Conservation (phyloP, 2,797 vertebrate genomes). For the Betta splendens region DNA sequence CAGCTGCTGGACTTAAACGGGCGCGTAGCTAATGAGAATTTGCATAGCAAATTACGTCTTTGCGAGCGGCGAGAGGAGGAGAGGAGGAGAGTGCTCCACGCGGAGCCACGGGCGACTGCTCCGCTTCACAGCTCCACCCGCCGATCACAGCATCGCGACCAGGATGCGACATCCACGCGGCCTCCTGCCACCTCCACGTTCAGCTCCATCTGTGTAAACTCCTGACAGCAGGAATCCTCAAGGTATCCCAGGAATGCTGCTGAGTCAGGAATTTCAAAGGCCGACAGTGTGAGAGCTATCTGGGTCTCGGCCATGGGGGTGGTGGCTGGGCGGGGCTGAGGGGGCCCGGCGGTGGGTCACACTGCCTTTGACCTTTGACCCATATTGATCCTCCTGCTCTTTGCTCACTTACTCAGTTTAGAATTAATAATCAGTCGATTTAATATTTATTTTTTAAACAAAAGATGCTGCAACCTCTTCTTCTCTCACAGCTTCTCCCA, state of each 20-base stretch:
- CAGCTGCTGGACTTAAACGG: conserved; percentile 41
- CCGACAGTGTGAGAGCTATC: conserved; percentile 31
- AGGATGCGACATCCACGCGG: conserved; percentile 40
- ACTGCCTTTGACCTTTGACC: conserved; percentile 42
- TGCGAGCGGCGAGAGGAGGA: conserved; percentile 22
- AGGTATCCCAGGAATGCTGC: conserved; percentile 71
- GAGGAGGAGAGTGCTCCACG: conserved; percentile 39
- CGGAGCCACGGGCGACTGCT: conserved; percentile 19
- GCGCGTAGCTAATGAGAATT: conserved; percentile 60
- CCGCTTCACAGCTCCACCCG: conserved; percentile 33
- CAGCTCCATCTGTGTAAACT: conserved; percentile 21
- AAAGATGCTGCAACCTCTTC: too few species aligned
- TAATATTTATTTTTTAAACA: too few species aligned
- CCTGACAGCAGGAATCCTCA: conserved; percentile 44
- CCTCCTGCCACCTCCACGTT: conserved; percentile 34
- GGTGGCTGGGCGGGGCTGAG: conserved; percentile 4
- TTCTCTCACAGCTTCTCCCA: too few species aligned
- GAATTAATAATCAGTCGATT: too few species aligned
- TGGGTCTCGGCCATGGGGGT: conserved; percentile 1
- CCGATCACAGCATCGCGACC: conserved; percentile 19
- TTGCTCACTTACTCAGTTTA: background rate
- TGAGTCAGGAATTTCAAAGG: conserved; percentile 31
- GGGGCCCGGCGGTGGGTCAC: background rate
- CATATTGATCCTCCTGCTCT: background rate
- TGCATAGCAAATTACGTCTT: conserved; percentile 64